Conservation (phyloP, 2,888 invertebrate genomes). For the Abrostola tripartita region DNA sequence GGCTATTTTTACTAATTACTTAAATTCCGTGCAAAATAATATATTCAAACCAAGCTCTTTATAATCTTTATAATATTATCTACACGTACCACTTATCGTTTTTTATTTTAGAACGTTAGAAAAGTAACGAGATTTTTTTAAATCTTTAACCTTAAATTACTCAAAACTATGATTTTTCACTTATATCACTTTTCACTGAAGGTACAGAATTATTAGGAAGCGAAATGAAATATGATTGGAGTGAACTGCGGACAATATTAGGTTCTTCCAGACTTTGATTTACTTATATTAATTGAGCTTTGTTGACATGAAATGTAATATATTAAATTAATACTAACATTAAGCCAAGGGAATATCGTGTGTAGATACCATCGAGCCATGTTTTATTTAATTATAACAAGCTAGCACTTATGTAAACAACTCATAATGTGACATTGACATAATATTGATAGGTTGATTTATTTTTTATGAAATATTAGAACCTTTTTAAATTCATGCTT, state of each 20-base stretch:
- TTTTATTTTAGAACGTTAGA: no score
- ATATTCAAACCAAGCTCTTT: no score
- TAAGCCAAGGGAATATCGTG: slow-evolving; percentile 65
- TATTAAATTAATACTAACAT: slow-evolving; percentile 63
- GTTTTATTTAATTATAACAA: slow-evolving; percentile 24
- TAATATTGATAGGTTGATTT: slow-evolving; percentile 37
- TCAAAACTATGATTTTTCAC: no score
- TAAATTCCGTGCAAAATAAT: no score
- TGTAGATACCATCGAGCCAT: slow-evolving; percentile 74
- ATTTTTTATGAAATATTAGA: slow-evolving; percentile 25
- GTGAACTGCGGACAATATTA: slow-evolving; percentile 27
- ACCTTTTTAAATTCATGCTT: slow-evolving; percentile 37
- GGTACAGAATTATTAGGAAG: slow-evolving; percentile 62
- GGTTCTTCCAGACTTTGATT: slow-evolving; percentile 12
- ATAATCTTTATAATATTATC: no score
- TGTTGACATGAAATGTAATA: slow-evolving; percentile 37
- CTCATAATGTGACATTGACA: slow-evolving; percentile 31
- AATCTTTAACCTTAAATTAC: no score
- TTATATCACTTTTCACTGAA: no score
- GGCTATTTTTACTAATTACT: no score
- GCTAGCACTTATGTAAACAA: slow-evolving; percentile 46
- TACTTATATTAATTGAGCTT: slow-evolving; percentile 25
- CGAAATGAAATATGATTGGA: slow-evolving; percentile 50
- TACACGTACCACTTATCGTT: no score
- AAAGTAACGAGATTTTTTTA: no score